phyloP scores from a whole-genome alignment of 2,797 vertebrate species.

The Sebastes umbrosus region DNA sequence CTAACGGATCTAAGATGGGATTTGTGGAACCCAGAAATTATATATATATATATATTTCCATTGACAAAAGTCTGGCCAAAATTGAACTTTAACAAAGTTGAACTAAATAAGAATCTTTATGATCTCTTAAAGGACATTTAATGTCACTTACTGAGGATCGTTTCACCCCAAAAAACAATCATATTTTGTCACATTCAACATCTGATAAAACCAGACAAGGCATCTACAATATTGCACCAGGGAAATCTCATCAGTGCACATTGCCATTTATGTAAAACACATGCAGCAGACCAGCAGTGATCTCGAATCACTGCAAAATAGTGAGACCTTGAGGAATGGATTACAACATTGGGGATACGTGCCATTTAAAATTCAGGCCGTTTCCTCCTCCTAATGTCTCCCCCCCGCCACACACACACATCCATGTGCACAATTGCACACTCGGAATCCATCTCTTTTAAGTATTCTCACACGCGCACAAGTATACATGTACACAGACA shows the following conservation, averaged over 20 bases:
- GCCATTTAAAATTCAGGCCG: constrained; percentile 42
- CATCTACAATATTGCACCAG: background rate
- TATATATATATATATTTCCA: background rate
- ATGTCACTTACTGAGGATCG: background rate
- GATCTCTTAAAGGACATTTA: background rate
- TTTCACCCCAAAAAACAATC: background rate
- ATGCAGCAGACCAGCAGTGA: background rate
- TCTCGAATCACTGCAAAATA: background rate
- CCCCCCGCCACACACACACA: background rate
- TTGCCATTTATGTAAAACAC: constrained; percentile 17
- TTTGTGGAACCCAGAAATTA: background rate
- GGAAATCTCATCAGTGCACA: background rate
- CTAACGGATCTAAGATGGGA: background rate
- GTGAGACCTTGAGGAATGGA: constrained; percentile 27
- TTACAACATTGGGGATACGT: constrained; percentile 14
- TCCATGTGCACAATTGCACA: constrained; percentile 8
- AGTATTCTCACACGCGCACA: constrained; percentile 13
- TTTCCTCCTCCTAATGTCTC: constrained; percentile 14
- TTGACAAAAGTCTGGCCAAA: background rate
- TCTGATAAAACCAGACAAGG: background rate
- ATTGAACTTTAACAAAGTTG: background rate
- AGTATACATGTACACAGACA: constrained; percentile 7
- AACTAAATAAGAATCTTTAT: background rate
- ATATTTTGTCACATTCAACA: background rate
- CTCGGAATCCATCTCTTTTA: constrained; percentile 16